Conservation (phyloP, 2,888 invertebrate species). For the Apamea crenata region DNA sequence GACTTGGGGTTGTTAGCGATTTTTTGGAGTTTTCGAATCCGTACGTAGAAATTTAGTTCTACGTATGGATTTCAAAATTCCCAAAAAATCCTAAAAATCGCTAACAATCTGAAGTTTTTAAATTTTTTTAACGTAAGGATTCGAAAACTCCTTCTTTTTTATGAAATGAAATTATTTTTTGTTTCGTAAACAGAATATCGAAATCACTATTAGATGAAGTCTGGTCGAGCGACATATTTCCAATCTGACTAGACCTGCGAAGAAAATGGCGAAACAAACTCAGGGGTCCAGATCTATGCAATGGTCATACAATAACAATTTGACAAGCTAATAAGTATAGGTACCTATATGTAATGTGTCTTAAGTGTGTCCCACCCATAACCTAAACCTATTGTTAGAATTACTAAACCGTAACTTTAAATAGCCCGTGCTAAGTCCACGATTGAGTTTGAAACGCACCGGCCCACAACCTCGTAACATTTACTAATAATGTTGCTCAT, state of each 20-base stretch:
- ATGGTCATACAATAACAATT: not conserved
- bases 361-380: not conserved
- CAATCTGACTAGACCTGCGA: not conserved
- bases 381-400: not conserved
- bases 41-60: too few relatives aligned
- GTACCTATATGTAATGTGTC: not conserved
- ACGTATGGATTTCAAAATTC: too few relatives aligned
- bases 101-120: too few relatives aligned
- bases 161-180: not conserved
- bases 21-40: not conserved
- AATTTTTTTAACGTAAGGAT: too few relatives aligned
- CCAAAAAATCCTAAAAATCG: too few relatives aligned
- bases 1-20: not conserved
- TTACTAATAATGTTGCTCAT: constrained; percentile 52
- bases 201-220: not conserved
- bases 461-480: constrained; percentile 53
- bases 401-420: constrained; percentile 15
- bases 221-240: not conserved
- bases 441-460: constrained; percentile 23
- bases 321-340: not conserved
- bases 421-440: constrained; percentile 13
- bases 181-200: not conserved
- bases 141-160: not conserved
- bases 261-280: not conserved
- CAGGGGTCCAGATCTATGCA: not conserved